These are phyloP conservation scores for Hydractinia echinata DNA, from an alignment of 30 jellyfish, hydroid and myxozoan genomes.

Conservation along the genomic window DNA sequence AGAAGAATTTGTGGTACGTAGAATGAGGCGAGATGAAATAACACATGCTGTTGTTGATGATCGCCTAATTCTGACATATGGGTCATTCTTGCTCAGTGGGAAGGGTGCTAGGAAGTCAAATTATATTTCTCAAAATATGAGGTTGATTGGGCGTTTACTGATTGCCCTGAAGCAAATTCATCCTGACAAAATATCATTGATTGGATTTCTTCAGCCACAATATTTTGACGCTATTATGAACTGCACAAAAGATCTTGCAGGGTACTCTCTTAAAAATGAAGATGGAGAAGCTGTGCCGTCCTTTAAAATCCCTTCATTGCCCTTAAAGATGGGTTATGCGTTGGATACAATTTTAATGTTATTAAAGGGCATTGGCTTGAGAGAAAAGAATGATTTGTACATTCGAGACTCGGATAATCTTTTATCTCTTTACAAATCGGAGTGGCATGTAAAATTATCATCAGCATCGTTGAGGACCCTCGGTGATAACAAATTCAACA, in stretches of 20 bases:
- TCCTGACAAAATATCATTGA: background rate
- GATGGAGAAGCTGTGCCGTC: slow-evolving; percentile 26
- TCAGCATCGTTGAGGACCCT: slow-evolving; percentile 29
- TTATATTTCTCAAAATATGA: background rate
- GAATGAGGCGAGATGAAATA: background rate
- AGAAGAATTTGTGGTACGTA: background rate
- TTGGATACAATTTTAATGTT: slow-evolving; percentile 12
- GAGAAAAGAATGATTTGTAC: slow-evolving; percentile 1
- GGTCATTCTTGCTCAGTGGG: slow-evolving; percentile 1
- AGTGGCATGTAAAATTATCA: slow-evolving; percentile 23
- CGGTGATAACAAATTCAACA: slow-evolving; percentile 22
- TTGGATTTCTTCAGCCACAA: slow-evolving; percentile 16
- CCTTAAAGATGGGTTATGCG: slow-evolving; percentile 30
- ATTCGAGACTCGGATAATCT: slow-evolving; percentile 3
- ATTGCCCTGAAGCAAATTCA: background rate
- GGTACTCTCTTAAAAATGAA: slow-evolving; percentile 1
- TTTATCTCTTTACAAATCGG: background rate
- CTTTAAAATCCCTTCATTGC: slow-evolving; percentile 25
- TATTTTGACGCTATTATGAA: slow-evolving; percentile 20
- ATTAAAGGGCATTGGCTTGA: slow-evolving; percentile 19
- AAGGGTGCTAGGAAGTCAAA: slow-evolving; percentile 3
- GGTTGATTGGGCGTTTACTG: background rate
- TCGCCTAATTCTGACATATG: background rate
- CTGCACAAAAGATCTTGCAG: slow-evolving; percentile 21
- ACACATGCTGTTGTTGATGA: background rate